Evolutionary conservation across 2,888 invertebrate species (phyloP).

Genomic region (Pandemis corylana): DNA sequence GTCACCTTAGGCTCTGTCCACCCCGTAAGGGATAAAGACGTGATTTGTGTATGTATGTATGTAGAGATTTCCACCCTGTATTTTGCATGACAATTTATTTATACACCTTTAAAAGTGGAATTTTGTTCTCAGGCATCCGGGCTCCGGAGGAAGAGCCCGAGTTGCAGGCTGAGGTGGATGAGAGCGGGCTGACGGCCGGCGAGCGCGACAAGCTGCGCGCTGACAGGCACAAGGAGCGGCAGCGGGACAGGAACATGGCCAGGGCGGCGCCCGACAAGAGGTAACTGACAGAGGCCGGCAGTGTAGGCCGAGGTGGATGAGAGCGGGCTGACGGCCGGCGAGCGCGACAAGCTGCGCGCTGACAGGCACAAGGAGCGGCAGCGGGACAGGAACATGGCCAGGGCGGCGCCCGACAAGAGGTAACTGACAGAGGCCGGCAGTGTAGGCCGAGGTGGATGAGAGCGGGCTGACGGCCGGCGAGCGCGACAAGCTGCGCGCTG

Average conservation of each 20-base stretch:
- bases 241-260: constrained; percentile 96
- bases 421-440: constrained; percentile 46
- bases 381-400: constrained; percentile 95
- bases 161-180: constrained; percentile 55
- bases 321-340: constrained; percentile 85
- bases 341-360: constrained; percentile 93
- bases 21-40: no score
- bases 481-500: constrained; percentile 93
- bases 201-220: constrained; percentile 95
- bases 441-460: constrained; percentile 58
- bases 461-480: constrained; percentile 87
- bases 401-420: constrained; percentile 97
- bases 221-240: constrained; percentile 95
- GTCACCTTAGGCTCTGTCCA: no score
- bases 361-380: constrained; percentile 96
- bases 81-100: no score
- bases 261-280: constrained; percentile 98
- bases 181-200: constrained; percentile 83
- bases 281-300: constrained; percentile 49
- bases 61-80: no score
- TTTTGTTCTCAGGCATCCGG: constrained; percentile 63
- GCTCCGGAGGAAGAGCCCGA: constrained; percentile 72
- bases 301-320: constrained; percentile 56
- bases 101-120: no score
- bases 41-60: no score